A percentile compares a stretch with the other conserved stretches of the same genome.
Conservation (phyloP, 2,888 invertebrate genomes). For the Aromia moschata region DNA sequence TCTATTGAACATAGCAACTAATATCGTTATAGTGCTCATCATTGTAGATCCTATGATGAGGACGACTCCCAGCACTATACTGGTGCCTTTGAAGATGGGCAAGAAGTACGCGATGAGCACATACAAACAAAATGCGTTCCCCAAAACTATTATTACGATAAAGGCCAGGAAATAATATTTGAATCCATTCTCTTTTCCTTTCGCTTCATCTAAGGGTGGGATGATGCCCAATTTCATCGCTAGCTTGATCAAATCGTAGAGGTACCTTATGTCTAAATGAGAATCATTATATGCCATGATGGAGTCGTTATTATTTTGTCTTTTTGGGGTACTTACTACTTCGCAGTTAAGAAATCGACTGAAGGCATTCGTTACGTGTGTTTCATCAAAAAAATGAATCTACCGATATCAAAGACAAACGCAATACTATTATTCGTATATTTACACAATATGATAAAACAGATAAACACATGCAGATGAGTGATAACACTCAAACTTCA, state of each 20-base stretch:
- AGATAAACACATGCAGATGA: no score
- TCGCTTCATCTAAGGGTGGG: conserved; percentile 26
- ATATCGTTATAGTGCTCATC: conserved; percentile 24
- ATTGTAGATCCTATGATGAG: conserved; percentile 16
- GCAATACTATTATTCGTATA: no score
- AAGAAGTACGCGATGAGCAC: conserved; percentile 25
- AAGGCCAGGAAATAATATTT: conserved; percentile 26
- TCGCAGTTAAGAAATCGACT: no score
- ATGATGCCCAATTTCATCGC: conserved; percentile 28
- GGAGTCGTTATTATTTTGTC: no score
- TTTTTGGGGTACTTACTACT: no score
- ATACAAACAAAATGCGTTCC: conserved; percentile 16
- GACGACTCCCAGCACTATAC: conserved; percentile 20
- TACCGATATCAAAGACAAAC: no score
- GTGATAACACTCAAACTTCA: no score
- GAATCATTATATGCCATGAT: conserved; percentile 22
- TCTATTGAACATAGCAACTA: conserved; percentile 28
- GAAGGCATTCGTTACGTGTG: no score
- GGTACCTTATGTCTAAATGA: conserved; percentile 28
- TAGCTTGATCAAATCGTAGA: conserved; percentile 30
- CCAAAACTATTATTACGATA: conserved; percentile 21
- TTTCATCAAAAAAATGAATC: no score
- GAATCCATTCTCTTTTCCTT: conserved; percentile 11
- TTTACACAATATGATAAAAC: no score
- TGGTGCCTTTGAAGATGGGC: conserved; percentile 22